Percentiles rank a stretch among this genome's conserved stretches.
Evolutionary conservation across 2,797 vertebrate species (phyloP).

Genomic region (Erpetoichthys calabaricus): DNA sequence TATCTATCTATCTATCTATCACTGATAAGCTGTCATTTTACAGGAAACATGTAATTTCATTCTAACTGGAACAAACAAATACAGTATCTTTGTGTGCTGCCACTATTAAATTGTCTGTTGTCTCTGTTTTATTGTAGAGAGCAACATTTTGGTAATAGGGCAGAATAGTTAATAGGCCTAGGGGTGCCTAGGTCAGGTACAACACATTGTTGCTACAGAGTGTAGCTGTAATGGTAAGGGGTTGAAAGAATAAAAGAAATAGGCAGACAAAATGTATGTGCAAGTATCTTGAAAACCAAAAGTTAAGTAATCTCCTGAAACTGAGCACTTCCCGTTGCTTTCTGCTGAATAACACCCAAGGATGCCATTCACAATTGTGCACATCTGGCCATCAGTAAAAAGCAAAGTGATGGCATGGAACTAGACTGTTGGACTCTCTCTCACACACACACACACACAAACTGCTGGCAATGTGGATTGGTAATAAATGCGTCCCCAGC

Average conservation of each 20-base stretch:
- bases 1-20: no score
- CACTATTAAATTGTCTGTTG: no score
- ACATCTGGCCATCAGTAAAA: constrained; percentile 16
- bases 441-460: constrained; percentile 18
- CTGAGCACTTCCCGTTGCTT: constrained; percentile 17
- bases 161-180: no score
- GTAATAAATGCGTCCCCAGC: constrained; percentile 33
- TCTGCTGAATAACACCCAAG: constrained; percentile 29
- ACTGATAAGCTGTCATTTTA: no score
- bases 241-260: constrained; percentile 5
- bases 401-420: constrained; percentile 20
- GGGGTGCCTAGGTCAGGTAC: no score
- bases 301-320: constrained; percentile 20
- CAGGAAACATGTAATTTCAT: no score
- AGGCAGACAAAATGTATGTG: constrained; percentile 17
- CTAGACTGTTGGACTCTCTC: constrained; percentile 22
- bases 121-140: no score
- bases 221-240: no score
- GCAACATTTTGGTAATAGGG: no score
- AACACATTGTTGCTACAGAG: no score
- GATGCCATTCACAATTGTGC: constrained; percentile 26
- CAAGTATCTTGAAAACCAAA: constrained; percentile 29
- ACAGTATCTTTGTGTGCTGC: no score
- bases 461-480: constrained; percentile 8
- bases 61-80: no score